Base-by-base conservation (phyloP, 23 tunicate species). In the Aplidium turbinatum region DNA sequence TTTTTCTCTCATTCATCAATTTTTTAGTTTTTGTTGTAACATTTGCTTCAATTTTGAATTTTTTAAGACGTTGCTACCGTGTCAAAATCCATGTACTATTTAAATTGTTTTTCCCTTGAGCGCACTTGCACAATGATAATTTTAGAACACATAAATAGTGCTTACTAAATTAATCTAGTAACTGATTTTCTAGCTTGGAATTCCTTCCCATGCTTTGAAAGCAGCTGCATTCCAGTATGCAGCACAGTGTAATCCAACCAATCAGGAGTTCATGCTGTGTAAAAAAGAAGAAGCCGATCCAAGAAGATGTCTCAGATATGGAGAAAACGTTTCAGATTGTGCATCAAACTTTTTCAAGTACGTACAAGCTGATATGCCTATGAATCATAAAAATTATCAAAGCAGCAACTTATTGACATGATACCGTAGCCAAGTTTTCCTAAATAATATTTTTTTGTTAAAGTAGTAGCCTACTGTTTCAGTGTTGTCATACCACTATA, bases 171-270 rank as follows among this genome's bases (percentile, higher is more conserved):
- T 9, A 64, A 32, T 23, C 9, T 30, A 35, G 9, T 30, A 9
- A 16, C 57, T 31, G 9, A 20, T 36, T 18, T 39, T 70, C 3
- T 63, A 87, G 87, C 80, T 95, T 33, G 97, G 97, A 1, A 65
- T 90, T 38, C 99, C 99, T 29, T 47, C 61, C 19, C 96, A 95
- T 78, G 95, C 88, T 47, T 47, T 95, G 45, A 95, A 83, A 66
- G 96, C 96, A 20, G 95, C 75, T 21, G 99, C 99, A 7, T 89
- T 81, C 55, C 99, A 95, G 58, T 95, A 95, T 68, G 96, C 92
- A 13, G 67, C 38, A 4, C 69, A 72, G 53, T 95, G 99, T 51
- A 73, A 56, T 22, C 36, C 61, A 6, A 63, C 79, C 1, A 95
- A 95, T 66, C 74, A 90, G 57, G 85, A 95, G 38, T 93, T 60